Evolutionary conservation across 2,113 vertebrate genomes (phyloP), one percentile per base, ranked within the genome.

Genomic region (Hippolais icterina): DNA sequence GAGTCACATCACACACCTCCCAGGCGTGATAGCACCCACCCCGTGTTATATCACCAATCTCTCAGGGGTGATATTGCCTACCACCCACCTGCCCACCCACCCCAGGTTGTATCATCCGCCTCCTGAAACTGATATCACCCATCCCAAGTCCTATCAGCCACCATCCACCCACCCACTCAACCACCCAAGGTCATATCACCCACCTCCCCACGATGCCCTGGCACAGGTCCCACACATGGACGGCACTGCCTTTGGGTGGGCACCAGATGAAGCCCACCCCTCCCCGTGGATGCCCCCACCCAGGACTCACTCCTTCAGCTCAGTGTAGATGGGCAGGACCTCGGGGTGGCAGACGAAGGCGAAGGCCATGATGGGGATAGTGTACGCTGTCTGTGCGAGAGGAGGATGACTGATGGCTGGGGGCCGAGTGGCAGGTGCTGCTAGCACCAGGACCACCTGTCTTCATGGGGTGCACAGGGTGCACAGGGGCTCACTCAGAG

Each of bases 281-380:
- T 63, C 49, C 39, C 60, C 1, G 0, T 39, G 46, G 70, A 15
- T 77, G 27, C 35, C 42, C 57, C 57, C 82, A 60, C 46, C 61
- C 87, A 71, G 61, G 60, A 98, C 99, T 98, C 98, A 99, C 99
- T 99, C 98, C 96, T 98, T 98, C 71, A 99, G 98, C 95, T 99
- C 99, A 0, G 99, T 99, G 96, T 99, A 99, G 98, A 99, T 99
- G 83, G 99, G 99, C 89, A 99, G 98, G 31, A 99, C 99, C 96
- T 99, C 99, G 0, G 99, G 99, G 97, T 99, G 99, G 97, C 99
- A 99, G 79, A 99, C 99, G 2, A 99, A 99, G 92, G 99, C 99
- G 0, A 99, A 99, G 54, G 99, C 99, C 98, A 99, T 98, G 96
- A 99, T 99, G 65, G 99, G 99, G 94, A 99, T 98, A 81, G 99